phyloP scores from a whole-genome alignment of 2,888 invertebrate genomes.

The Oithona nana region DNA sequence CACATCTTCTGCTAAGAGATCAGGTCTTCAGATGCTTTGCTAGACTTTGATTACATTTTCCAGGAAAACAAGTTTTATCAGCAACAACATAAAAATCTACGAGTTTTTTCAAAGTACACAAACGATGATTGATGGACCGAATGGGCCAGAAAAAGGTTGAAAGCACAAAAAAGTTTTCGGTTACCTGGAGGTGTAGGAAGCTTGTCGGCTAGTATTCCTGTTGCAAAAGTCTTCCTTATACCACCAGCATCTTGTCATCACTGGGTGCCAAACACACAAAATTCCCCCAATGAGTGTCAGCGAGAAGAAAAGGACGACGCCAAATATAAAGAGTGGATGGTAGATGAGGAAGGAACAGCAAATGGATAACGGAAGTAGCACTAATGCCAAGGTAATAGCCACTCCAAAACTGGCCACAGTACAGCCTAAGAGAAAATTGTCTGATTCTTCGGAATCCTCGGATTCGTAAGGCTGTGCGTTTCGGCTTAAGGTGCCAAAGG shows the following conservation, averaged over 20 bases:
- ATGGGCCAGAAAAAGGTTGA: too few relatives aligned
- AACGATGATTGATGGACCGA: too few relatives aligned
- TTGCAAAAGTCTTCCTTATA: too few relatives aligned
- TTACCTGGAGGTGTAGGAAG: too few relatives aligned
- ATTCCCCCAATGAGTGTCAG: background rate
- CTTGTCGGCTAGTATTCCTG: too few relatives aligned
- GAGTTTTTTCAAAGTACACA: too few relatives aligned
- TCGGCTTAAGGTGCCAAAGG: background rate
- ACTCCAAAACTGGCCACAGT: background rate
- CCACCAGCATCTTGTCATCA: background rate
- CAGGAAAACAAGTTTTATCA: too few relatives aligned
- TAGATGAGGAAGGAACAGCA: background rate
- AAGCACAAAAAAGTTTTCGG: too few relatives aligned
- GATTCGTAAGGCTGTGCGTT: background rate
- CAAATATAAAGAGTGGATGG: background rate
- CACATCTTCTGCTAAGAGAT: too few relatives aligned
- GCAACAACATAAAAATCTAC: too few relatives aligned
- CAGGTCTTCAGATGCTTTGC: too few relatives aligned
- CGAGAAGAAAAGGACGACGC: background rate
- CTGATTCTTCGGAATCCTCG: background rate
- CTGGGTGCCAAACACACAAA: background rate
- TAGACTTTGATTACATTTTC: too few relatives aligned
- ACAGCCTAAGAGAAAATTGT: background rate
- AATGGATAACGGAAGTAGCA: background rate
- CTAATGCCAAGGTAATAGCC: background rate